These are phyloP conservation scores for Xenops minutus DNA, from an alignment of 2,797 vertebrate species.

Conservation along the genomic window DNA sequence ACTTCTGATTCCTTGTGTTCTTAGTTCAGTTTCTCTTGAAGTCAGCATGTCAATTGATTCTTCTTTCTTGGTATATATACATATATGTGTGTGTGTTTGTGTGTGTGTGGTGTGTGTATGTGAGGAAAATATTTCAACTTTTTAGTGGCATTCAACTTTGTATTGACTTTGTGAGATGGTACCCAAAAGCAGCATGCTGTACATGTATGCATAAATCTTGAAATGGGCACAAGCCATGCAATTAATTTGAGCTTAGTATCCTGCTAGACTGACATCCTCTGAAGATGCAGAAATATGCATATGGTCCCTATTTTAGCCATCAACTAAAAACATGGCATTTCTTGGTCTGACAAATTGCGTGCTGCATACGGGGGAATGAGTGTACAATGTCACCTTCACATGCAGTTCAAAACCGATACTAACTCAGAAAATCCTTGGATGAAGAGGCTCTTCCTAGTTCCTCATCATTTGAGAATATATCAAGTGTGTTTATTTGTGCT, in stretches of 20 bases:
- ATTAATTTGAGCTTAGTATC: neutral
- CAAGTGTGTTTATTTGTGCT: neutral
- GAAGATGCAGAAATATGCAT: neutral
- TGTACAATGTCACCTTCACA: neutral
- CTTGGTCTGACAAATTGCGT: neutral
- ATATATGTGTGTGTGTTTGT: neutral
- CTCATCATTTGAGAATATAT: neutral
- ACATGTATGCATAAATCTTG: neutral
- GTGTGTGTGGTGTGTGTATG: neutral
- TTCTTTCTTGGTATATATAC: neutral
- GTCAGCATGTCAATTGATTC: neutral
- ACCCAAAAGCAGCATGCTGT: neutral
- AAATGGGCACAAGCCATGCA: neutral
- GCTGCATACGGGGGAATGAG: neutral
- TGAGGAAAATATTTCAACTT: neutral
- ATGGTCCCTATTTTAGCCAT: neutral
- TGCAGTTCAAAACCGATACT: neutral
- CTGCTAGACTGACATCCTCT: neutral
- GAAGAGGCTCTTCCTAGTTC: neutral
- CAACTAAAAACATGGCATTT: neutral
- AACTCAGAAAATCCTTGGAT: neutral
- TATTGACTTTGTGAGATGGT: neutral
- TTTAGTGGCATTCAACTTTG: neutral
- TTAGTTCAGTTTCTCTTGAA: neutral
- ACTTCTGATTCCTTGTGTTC: neutral